phyloP scores from a whole-genome alignment of 2,113 vertebrate species.

The Heterocephalus glaber region DNA sequence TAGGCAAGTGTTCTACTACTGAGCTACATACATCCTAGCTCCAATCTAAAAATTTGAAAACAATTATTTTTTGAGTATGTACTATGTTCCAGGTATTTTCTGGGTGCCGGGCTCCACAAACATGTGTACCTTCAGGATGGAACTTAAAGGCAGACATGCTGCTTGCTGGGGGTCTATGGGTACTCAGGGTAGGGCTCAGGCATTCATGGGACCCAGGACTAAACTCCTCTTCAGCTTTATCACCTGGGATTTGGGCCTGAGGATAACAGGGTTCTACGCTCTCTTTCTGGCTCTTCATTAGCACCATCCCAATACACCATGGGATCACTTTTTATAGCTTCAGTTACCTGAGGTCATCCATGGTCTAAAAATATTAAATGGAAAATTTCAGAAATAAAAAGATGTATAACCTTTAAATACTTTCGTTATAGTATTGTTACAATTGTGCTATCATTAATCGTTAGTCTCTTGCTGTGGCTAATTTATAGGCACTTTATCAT shows the following conservation, averaged over 20 bases:
- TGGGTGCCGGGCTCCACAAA: neutral
- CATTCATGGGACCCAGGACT: neutral
- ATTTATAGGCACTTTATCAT: neutral
- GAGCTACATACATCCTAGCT: neutral
- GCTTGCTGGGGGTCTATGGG: neutral
- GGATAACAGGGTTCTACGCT: neutral
- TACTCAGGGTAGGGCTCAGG: neutral
- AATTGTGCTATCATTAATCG: neutral
- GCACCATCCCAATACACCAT: too few species aligned
- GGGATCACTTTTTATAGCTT: neutral
- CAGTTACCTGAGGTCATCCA: neutral
- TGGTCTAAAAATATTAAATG: neutral
- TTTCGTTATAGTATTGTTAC: neutral
- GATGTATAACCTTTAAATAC: neutral
- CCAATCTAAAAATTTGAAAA: conserved; percentile 3
- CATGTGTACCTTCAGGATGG: neutral
- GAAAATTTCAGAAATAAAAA: conserved; percentile 8
- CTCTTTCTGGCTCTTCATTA: neutral
- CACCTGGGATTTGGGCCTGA: neutral
- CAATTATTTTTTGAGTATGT: neutral
- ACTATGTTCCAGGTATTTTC: neutral
- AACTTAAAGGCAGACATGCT: neutral
- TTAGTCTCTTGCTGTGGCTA: neutral
- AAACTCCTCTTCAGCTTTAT: neutral
- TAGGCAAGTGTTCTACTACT: neutral